phyloP scores from a whole-genome alignment of 1,140 invertebrate genomes.

The Venustaconcha ellipsiformis region DNA sequence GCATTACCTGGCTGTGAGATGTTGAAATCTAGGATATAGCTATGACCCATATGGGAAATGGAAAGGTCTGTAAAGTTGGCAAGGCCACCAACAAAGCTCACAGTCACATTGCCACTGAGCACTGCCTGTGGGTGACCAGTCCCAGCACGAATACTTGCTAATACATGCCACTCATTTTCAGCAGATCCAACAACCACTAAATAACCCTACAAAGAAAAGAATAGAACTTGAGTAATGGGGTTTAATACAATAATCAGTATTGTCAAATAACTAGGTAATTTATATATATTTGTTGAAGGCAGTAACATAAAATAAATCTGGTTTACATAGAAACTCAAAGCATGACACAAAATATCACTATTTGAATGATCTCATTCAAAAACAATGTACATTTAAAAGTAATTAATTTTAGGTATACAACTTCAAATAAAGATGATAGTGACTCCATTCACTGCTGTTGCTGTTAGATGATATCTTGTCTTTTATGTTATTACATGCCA shows the following conservation, averaged over 20 bases:
- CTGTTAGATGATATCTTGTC: too few species aligned
- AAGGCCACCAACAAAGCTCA: slow-evolving; percentile 11
- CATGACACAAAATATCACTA: too few species aligned
- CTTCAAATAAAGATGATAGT: too few species aligned
- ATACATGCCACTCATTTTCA: slow-evolving; percentile 24
- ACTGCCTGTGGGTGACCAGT: slow-evolving; percentile 15
- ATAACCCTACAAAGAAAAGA: neutral
- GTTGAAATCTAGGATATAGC: slow-evolving; percentile 50
- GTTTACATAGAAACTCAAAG: too few species aligned
- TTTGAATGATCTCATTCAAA: too few species aligned
- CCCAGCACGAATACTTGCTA: slow-evolving; percentile 13
- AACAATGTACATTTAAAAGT: too few species aligned
- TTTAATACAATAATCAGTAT: neutral
- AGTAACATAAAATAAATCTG: neutral
- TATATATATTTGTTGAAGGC: neutral
- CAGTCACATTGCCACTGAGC: slow-evolving; percentile 7
- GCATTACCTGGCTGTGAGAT: slow-evolving; percentile 42
- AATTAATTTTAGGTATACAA: too few species aligned
- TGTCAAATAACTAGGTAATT: neutral
- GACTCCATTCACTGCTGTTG: too few species aligned
- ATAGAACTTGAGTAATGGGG: neutral
- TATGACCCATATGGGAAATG: slow-evolving; percentile 20
- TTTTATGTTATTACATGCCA: too few species aligned
- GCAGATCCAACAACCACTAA: slow-evolving; percentile 4
- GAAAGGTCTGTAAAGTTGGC: slow-evolving; percentile 26